Base-by-base conservation (phyloP, 2,888 invertebrate species). In the Gordius sp. region DNA sequence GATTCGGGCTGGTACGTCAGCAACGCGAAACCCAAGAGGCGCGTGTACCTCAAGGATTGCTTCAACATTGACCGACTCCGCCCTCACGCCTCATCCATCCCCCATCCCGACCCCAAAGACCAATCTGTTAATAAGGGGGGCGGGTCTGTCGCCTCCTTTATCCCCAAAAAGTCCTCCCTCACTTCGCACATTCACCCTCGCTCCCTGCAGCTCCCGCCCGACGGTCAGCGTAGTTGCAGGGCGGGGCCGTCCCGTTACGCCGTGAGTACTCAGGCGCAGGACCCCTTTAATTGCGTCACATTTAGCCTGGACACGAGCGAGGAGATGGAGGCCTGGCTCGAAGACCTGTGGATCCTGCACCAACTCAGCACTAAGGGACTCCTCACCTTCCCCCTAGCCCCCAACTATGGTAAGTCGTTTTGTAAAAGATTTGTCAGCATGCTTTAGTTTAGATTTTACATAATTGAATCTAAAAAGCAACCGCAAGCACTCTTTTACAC, bases 31-130 rank as follows among this genome's bases (percentile, higher is more conserved):
- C 47, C 47, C 4, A 8, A 20, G 4, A 8, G 47, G 23, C 4
- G n/a, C 47, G 20, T 47, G 4, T n/a, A 47, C 20, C 23, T 47
- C 16, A 47, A 47, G 23, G 47, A 47, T 20, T 47, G 47, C 47
- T 47, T 47, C 23, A 47, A 47, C 20, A 20, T 47, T 47, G 47
- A n/a, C n/a, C n/a, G 47, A 20, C 47, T 23, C 8, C n/a, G 20
- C 4, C 39, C 39, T 33, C 8, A 33, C 39, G n/a, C 39, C 39
- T 33, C 39, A n/a, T 8, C 39, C 39, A 33, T n/a, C 8, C 8
- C 39, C 39, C n/a, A 33, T 33, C 39, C 8, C 39, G 8, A 8
- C 8, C 8, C 4, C 13, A 47, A n/a, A 8, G 20, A 8, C 4
- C 4, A 4, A n/a, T n/a, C 16, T 20, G 47, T n/a, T 8, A 47